Evolutionary conservation across 2,888 invertebrate species (phyloP).

Genomic region (Pristionchus exspectatus): DNA sequence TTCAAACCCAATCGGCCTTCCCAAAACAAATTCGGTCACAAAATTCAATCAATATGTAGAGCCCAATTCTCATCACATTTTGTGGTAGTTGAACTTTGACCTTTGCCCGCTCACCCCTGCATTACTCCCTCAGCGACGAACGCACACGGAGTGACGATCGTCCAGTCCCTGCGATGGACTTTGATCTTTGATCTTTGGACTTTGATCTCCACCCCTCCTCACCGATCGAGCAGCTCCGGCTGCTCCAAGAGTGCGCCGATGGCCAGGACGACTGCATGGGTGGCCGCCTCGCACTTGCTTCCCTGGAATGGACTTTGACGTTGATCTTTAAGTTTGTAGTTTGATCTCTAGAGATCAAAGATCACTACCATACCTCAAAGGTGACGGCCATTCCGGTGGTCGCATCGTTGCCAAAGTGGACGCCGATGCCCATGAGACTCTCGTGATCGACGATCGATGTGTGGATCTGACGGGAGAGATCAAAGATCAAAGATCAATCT

Average conservation of each 20-base stretch:
- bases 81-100: not conserved
- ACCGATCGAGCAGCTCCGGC: not conserved
- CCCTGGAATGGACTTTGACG: not conserved
- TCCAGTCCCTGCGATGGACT: not conserved
- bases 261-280: not conserved
- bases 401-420: not conserved
- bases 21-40: too few relatives aligned
- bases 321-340: not conserved
- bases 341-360: not conserved
- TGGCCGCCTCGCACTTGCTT: not conserved
- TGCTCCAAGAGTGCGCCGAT: not conserved
- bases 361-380: not conserved
- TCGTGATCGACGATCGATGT: not conserved
- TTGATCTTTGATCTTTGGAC: not conserved
- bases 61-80: too few relatives aligned
- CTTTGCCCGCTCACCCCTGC: not conserved
- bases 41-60: too few relatives aligned
- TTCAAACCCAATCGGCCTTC: not conserved
- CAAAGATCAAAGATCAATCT: not conserved
- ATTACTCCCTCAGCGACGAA: not conserved
- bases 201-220: not conserved
- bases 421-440: not conserved
- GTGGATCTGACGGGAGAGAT: not conserved
- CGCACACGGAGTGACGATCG: not conserved
- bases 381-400: not conserved